Evolutionary conservation across 2,113 vertebrate genomes (phyloP).

Genomic region (Misgurnus anguillicaudatus): DNA sequence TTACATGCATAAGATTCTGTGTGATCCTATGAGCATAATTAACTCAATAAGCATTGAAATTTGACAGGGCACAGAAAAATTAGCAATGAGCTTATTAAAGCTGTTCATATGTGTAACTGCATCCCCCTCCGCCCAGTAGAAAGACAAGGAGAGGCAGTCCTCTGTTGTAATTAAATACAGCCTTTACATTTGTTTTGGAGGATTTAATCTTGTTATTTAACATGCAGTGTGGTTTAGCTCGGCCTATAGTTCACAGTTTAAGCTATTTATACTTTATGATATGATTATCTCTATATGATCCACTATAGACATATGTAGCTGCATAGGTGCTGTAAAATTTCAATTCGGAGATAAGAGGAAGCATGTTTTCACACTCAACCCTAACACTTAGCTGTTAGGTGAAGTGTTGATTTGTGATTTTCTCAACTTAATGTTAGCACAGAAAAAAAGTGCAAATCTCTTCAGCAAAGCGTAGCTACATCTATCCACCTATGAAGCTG

Average conservation of each 20-base stretch:
- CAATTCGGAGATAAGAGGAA: background rate
- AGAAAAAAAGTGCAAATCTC: conserved; percentile 27
- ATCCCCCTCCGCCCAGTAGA: background rate
- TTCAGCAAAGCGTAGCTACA: background rate
- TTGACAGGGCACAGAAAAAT: conserved; percentile 17
- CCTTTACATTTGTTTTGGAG: conserved; percentile 2
- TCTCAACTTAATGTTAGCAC: conserved; percentile 33
- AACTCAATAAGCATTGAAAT: conserved; percentile 23
- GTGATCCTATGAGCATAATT: conserved; percentile 13
- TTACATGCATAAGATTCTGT: conserved; percentile 7
- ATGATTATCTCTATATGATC: background rate
- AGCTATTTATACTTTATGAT: conserved; percentile 2
- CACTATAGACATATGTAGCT: background rate
- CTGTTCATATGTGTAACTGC: background rate
- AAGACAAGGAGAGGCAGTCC: background rate
- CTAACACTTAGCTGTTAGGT: conserved; percentile 31
- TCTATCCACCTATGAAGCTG: background rate
- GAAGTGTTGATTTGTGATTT: conserved; percentile 41
- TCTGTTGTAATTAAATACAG: conserved; percentile 2
- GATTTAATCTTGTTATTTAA: background rate
- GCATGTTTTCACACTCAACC: conserved; percentile 2
- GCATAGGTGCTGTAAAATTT: background rate
- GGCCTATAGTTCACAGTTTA: background rate
- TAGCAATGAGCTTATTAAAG: conserved; percentile 17
- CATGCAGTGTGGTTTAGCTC: background rate